Base-by-base conservation (phyloP, 2,113 vertebrate species). In the Aphelocoma coerulescens region DNA sequence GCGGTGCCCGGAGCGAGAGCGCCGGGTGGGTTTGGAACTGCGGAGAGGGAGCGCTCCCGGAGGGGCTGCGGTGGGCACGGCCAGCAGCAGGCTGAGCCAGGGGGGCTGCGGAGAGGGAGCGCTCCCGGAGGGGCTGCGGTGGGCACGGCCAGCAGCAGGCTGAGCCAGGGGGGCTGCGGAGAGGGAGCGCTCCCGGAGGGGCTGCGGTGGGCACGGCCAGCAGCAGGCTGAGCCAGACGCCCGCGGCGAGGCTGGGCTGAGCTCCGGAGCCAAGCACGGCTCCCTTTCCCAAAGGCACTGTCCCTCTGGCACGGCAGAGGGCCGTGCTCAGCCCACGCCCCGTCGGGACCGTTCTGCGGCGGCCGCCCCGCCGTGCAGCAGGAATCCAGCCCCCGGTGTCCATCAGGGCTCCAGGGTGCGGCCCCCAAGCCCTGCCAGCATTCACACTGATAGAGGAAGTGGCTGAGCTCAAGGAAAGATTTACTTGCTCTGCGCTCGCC, bases 111-210 rank as follows among this genome's bases (percentile, higher is more conserved):
- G 43, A 43, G 14, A 41, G 33, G 11, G 14, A 28, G 37, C 19
- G 0, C 1, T 9, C 37, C 33, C 22, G 9, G 0, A 2, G 59
- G 43, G 35, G 1, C 9, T 4, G 0, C 0, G n/a, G 16, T 0
- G 39, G 4, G 75, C 66, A 3, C 48, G 0, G 83, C 0, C 20
- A 7, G 71, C 44, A 1, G 3, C 59, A 1, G 24, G 48, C 81
- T 5, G 43, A 30, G 82, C 43, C 73, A 0, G 41, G 41, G 41
- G 41, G 7, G 7, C 35, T 37, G 43, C 43, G 14, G 43, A 43
- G 14, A 41, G 33, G 11, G 14, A 28, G 37, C 19, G 0, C 1
- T 9, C 37, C 33, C 22, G 9, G 0, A 2, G 59, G 43, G 35
- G 1, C 9, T 4, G 0, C 0, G n/a, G 16, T 0, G 39, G 4